Evolutionary conservation across 2,888 invertebrate species (phyloP), one percentile per base, ranked within the genome.

Genomic region (Eurytoma adleriae): DNA sequence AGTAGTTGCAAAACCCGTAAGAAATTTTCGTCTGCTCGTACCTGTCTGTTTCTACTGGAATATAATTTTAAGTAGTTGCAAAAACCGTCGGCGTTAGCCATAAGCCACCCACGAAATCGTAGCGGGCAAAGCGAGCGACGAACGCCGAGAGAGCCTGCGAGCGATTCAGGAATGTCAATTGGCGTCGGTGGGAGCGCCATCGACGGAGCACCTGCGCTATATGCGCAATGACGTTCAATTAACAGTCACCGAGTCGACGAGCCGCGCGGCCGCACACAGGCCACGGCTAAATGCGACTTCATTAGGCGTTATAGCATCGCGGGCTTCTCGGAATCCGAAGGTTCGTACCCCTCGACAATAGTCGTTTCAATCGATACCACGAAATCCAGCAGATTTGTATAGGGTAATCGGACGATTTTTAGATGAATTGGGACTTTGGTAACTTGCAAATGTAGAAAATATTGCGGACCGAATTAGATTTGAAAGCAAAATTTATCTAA

Each of bases 91-190:
- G 40, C 10, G 40, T 10, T 0, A 40, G 10, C 40, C 40, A 10
- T 2, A 40, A 40, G 40, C 70, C 70, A 59, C 70, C 70, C 70
- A 70, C 70, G 48, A n/a, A 14, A 57, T 14, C 27, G 2, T 1
- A 24, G 24, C 24, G 24, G 2, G 1, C 24, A 24, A 24, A 24
- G 24, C 24, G 24, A 24, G 1, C 24, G 24, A 24, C 24, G 24
- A 48, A 48, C 18, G 52, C 18, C n/a, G 7, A 24, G 40, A 24
- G 10, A 24, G 12, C 16, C 20, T n/a, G 3, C 52, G n/a, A 12
- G 48, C 61, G 27, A 14, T 30, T 61, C 40, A 27, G 56, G 79
- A 79, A 79, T 74, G 61, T 40, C 79, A 74, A 69, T 79, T 74
- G 79, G 73, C 74, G 67, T 48, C 48, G 18, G 48, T 48, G 24